Evolutionary conservation across 2,888 invertebrate genomes (phyloP), one percentile per base, ranked within the genome.

Genomic region (Blera fallax): DNA sequence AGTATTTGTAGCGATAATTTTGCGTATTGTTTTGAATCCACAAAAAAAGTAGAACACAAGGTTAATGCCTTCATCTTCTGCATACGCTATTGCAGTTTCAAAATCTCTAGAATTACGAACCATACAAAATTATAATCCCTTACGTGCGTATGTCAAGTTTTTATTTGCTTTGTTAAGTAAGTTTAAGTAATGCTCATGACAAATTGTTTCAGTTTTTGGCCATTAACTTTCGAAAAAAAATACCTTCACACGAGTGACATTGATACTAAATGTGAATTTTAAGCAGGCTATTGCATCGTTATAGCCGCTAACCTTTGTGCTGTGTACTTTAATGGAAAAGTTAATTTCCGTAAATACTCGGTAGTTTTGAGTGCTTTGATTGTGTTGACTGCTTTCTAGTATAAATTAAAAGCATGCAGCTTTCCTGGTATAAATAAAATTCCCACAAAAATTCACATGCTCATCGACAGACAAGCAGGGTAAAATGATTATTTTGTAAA

Each of bases 221-320:
- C 48, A 77, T 69, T 69, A 67, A 50, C 27, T 69, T 50, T 67
- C n/a, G 16, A 21, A 16, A 14, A n/a, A 43, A 56, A 11, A 21
- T 21, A n/a, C 54, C 50, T 43, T 65, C 62, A 54, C 74, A 65
- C 24, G 18, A 29, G 45, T n/a, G 52, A 27, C 24, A 24, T 69
- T 40, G 14, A 48, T 27, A 24, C 18, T 27, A 27, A 60, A 58
- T 34, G 48, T 37, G 14, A 72, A 40, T 32, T 32, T 48, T 37
- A 48, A 58, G 32, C 65, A 67, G 58, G 65, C 58, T 14, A 76
- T 58, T 76, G 37, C 65, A 76, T 48, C 76, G 48, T 76, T 65
- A 67, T 48, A 29, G 24, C 18, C 21, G 1, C 48, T 56, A 40
- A 50, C 48, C 37, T 37, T 16, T 48, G 37, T 52, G 29, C 37